phyloP scores from a whole-genome alignment of 1,140 invertebrate species.

The Chionoecetes opilio region DNA sequence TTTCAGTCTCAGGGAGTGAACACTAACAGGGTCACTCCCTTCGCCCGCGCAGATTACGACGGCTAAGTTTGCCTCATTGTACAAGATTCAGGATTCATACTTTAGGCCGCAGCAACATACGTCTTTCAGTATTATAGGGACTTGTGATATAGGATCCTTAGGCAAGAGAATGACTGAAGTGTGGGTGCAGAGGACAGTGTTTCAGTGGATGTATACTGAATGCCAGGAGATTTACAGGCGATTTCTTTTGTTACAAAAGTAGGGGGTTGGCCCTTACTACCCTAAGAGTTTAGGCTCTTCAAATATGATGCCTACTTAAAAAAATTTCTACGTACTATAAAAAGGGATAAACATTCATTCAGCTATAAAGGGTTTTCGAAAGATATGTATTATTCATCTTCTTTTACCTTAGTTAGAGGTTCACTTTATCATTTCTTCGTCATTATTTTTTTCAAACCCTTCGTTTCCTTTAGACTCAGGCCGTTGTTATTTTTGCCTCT shows the following conservation, averaged over 20 bases:
- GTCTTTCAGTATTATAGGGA: background rate
- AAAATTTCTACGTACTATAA: background rate
- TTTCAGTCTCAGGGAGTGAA: background rate
- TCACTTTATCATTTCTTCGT: too few species aligned
- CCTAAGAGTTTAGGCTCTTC: too few species aligned
- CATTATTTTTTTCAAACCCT: too few species aligned
- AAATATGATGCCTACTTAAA: background rate
- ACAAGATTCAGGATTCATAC: background rate
- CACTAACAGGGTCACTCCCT: slow-evolving; percentile 1
- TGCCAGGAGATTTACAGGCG: background rate
- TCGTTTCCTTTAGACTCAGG: too few species aligned
- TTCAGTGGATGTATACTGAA: too few species aligned
- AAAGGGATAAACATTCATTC: background rate
- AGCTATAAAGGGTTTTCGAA: too few species aligned
- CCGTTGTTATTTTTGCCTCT: too few species aligned
- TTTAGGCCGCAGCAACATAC: background rate
- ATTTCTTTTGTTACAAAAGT: background rate
- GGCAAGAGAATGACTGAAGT: background rate
- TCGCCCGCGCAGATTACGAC: background rate
- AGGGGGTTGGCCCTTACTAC: background rate
- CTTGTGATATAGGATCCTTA: background rate
- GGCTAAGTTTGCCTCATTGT: background rate
- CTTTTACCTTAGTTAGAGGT: too few species aligned
- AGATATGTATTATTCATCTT: too few species aligned
- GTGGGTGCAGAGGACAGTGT: background rate